Conservation (phyloP, 1,140 invertebrate genomes). For the Stegodyphus dumicola region DNA sequence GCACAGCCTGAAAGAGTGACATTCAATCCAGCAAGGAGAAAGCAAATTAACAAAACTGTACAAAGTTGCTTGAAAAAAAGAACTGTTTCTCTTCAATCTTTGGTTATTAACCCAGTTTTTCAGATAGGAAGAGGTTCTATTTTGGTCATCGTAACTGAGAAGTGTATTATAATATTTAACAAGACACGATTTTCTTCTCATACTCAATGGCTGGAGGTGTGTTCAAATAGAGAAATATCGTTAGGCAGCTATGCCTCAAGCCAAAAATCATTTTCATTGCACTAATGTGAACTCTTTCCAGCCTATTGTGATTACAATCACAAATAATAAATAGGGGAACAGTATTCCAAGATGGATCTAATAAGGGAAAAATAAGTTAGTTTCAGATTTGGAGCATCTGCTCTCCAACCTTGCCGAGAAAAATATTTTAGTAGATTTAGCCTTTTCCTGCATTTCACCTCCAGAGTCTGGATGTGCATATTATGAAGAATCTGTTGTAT, state of each 20-base stretch:
- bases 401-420: neutral
- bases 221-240: no score
- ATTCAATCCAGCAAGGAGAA: no score
- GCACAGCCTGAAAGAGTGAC: no score
- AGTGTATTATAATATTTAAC: constrained; percentile 25
- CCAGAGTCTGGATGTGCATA: neutral
- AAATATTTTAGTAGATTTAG: neutral
- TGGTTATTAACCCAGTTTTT: constrained; percentile 20
- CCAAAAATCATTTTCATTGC: neutral
- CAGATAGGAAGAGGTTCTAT: constrained; percentile 22
- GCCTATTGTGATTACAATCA: constrained; percentile 12
- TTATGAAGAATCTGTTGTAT: neutral
- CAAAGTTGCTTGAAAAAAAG: no score
- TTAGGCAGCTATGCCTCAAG: no score
- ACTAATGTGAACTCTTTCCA: constrained; percentile 11
- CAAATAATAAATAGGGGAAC: constrained; percentile 1
- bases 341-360: constrained; percentile 6
- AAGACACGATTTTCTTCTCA: constrained; percentile 4
- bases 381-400: neutral
- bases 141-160: neutral
- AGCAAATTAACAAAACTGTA: no score
- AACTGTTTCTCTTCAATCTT: no score
- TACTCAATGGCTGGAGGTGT: neutral
- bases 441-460: neutral
- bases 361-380: neutral